Conservation (phyloP, 1,140 invertebrate species). For the Popillia japonica region DNA sequence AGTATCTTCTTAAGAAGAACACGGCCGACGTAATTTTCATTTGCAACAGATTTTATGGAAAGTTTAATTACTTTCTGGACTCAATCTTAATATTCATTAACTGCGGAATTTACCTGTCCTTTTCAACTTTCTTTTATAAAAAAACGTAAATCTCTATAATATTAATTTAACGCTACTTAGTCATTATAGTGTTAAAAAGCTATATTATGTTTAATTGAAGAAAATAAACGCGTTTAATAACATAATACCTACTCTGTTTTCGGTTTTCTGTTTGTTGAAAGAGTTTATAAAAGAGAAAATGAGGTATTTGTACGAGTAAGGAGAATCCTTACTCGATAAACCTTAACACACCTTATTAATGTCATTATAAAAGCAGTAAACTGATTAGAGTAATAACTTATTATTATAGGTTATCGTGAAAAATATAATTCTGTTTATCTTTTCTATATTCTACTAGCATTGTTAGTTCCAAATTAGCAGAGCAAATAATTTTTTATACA, state of each 20-base stretch:
- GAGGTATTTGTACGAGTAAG: not conserved
- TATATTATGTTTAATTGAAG: not conserved
- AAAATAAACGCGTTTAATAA: not conserved
- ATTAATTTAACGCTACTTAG: not conserved
- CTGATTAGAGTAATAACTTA: not conserved
- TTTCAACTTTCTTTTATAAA: not conserved
- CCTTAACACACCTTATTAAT: not conserved
- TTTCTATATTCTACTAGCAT: too few relatives aligned
- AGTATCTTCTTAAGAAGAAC: not conserved
- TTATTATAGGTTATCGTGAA: too few relatives aligned
- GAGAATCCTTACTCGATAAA: not conserved
- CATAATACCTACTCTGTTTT: not conserved
- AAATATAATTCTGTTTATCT: too few relatives aligned
- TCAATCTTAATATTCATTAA: not conserved
- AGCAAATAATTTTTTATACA: too few relatives aligned
- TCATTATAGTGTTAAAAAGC: too few relatives aligned
- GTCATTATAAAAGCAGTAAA: not conserved
- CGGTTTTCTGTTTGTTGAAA: not conserved
- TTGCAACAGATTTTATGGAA: slow-evolving; percentile 10
- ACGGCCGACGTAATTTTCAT: not conserved
- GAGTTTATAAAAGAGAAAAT: not conserved
- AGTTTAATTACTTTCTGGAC: slow-evolving; percentile 9
- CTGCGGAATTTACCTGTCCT: not conserved
- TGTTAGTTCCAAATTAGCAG: too few relatives aligned
- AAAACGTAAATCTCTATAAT: not conserved